Conservation (phyloP, 2,797 vertebrate species). For the Scarus forsteni region DNA sequence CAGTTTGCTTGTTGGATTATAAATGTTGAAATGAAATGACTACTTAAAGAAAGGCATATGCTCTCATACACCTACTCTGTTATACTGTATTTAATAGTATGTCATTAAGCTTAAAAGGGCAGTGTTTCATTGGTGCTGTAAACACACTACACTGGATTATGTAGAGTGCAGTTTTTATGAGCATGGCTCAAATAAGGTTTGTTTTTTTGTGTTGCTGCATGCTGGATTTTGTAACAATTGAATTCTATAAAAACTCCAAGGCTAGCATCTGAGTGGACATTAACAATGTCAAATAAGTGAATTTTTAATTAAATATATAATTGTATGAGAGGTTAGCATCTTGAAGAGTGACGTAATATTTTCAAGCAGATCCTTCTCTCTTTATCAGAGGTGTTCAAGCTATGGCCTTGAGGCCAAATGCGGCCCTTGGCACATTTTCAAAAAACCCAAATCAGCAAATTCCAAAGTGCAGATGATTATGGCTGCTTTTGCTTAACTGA, state of each 20-base stretch:
- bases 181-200: not conserved
- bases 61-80: not conserved
- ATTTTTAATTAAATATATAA: too few relatives aligned
- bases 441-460: too few relatives aligned
- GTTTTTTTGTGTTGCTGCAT: not conserved
- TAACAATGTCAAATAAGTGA: too few relatives aligned
- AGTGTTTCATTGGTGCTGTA: not conserved
- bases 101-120: not conserved
- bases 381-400: too few relatives aligned
- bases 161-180: not conserved
- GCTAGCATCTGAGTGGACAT: too few relatives aligned
- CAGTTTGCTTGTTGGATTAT: slow-evolving; percentile 3
- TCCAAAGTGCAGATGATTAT: too few relatives aligned
- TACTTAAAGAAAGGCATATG: not conserved
- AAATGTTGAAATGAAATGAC: not conserved
- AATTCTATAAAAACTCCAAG: not conserved
- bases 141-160: not conserved
- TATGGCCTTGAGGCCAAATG: too few relatives aligned
- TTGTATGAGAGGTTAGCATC: too few relatives aligned
- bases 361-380: too few relatives aligned
- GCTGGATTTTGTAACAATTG: not conserved
- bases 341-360: too few relatives aligned
- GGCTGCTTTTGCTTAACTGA: too few relatives aligned
- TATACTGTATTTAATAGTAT: not conserved
- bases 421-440: too few relatives aligned